Conservation (phyloP, 1,140 invertebrate species). For the Danaus plexippus region DNA sequence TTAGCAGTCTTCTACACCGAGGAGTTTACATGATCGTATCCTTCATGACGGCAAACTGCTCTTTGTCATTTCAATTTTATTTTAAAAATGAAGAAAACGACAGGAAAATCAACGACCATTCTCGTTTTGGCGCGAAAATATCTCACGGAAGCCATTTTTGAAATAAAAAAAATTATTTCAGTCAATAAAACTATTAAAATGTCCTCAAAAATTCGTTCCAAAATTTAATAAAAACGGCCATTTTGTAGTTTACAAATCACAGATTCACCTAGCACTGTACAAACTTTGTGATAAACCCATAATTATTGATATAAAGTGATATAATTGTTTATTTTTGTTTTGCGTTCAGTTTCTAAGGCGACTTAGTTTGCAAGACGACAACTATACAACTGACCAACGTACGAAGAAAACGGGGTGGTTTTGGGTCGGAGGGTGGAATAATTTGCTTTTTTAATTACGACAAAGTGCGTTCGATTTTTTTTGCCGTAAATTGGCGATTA, state of each 20-base stretch:
- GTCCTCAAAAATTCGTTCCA: not conserved
- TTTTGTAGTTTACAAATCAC: slow-evolving; percentile 15
- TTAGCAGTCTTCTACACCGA: slow-evolving; percentile 17
- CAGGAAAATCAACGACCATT: slow-evolving; percentile 42
- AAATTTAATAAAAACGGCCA: slow-evolving; percentile 9
- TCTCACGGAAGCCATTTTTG: slow-evolving; percentile 45
- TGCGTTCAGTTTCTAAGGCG: slow-evolving; percentile 62
- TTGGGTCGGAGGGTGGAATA: slow-evolving; percentile 48
- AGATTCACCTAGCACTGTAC: slow-evolving; percentile 4
- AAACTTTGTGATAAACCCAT: slow-evolving; percentile 2
- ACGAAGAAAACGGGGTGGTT: slow-evolving; percentile 42
- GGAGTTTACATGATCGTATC: too few species aligned
- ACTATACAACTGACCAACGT: slow-evolving; percentile 55
- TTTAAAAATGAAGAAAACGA: slow-evolving; percentile 59
- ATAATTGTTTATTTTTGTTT: slow-evolving; percentile 65
- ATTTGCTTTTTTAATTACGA: slow-evolving; percentile 63
- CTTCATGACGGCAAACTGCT: not conserved
- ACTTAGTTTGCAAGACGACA: slow-evolving; percentile 49
- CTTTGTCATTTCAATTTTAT: slow-evolving; percentile 64
- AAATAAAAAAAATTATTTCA: not conserved
- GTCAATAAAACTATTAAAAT: too few species aligned
- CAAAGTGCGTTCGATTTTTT: slow-evolving; percentile 49
- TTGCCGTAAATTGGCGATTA: slow-evolving; percentile 37
- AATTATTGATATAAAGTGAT: too few species aligned
- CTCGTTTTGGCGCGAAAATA: slow-evolving; percentile 62